Percentiles rank a stretch among this genome's conserved stretches.
These are phyloP conservation scores for Rhinatrema bivittatum DNA, from an alignment of 2,797 vertebrate species.

Conservation along the genomic window DNA sequence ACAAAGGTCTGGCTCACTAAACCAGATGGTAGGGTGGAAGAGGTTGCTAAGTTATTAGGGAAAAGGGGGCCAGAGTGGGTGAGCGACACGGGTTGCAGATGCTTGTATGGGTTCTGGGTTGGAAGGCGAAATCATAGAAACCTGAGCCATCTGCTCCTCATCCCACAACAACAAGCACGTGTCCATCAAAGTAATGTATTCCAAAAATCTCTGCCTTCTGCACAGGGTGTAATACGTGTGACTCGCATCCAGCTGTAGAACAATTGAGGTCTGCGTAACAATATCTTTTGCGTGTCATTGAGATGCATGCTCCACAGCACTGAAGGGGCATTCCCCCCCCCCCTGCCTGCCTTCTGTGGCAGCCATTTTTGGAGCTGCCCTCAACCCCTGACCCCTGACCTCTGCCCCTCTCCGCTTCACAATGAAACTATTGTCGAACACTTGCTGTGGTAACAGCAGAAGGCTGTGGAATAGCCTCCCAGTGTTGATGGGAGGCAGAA, in stretches of 20 bases:
- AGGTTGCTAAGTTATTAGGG: constrained; percentile 20
- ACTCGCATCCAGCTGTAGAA: constrained; percentile 35
- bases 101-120: constrained; percentile 11
- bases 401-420: neutral
- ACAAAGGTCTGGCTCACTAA: constrained; percentile 29
- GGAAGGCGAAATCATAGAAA: constrained; percentile 19
- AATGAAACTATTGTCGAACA: constrained; percentile 1
- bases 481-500: neutral
- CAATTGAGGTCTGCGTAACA: constrained; percentile 1
- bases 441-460: neutral
- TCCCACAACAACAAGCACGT: constrained; percentile 24
- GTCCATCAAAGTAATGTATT: constrained; percentile 17
- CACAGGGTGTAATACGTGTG: neutral
- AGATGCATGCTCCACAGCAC: neutral
- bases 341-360: constrained; percentile 14
- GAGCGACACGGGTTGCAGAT: constrained; percentile 30
- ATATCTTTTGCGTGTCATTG: neutral
- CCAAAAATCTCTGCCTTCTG: constrained; percentile 5
- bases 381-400: constrained; percentile 25
- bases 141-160: constrained; percentile 49
- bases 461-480: neutral
- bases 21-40: constrained; percentile 54
- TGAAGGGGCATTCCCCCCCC: constrained; percentile 14
- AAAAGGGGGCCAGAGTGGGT: constrained; percentile 2
- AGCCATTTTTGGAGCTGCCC: neutral